Base-by-base conservation (phyloP, 2,888 invertebrate genomes). In the Rhamnusium bicolor region DNA sequence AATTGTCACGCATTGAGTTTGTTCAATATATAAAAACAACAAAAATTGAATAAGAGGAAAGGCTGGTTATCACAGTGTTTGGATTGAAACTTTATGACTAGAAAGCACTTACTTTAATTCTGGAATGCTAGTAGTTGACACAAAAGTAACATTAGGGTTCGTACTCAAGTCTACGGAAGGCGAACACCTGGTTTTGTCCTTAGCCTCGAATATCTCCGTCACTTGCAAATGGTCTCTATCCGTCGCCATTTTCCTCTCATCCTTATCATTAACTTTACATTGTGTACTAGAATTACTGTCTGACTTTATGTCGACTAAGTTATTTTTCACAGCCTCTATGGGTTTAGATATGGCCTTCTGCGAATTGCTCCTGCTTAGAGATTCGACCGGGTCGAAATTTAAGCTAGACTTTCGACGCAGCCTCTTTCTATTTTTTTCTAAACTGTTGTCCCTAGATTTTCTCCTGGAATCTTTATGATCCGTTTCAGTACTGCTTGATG, bases 141-240 rank as follows among this genome's bases (percentile, higher is more conserved):
- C 87, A 73, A 84, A 87, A 4, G 87, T 86, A 65, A 87, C 86
- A 49, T 84, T 85, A 6, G 86, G 86, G 82, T 87, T 85, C 27
- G 85, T 82, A n/a, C 85, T 84, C 18, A 87, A 75, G 77, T 88
- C 88, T 6, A 86, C 82, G 14, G 82, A 79, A 18, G 85, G 86
- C 62, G 87, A 87, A 79, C 87, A 86, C 73, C 81, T 81, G 24
- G 81, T 77, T 24, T 79, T 75, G n/a, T 78, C 78, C 62, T 76
- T 79, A 2, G 12, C 32, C 14, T 77, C 79, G 40, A 5, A 24
- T n/a, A 76, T 29, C 6, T 76, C 72, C 19, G 70, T 74, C 24
- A 70, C 74, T 53, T 79, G 75, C 63, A 80, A 81, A 54, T 80
- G 63, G 14, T 72, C 58, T 29, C 2, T 21, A 6, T 51, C 56